phyloP scores from a whole-genome alignment of 1,140 invertebrate species.

The Cryptotermes secundus region DNA sequence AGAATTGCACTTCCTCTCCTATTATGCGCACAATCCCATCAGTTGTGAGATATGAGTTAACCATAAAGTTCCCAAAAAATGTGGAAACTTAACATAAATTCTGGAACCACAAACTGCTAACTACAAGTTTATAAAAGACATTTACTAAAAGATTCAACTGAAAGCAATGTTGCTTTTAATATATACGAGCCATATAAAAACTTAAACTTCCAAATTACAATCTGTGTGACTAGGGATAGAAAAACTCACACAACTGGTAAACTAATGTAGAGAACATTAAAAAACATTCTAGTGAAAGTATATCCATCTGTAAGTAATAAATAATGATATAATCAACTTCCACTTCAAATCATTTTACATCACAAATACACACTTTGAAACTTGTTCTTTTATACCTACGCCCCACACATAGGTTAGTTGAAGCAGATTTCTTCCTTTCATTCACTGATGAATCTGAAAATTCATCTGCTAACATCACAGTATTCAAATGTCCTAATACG shows the following conservation, averaged over 20 bases:
- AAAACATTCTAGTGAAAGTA: neutral
- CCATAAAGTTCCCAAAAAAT: neutral
- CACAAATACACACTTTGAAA: neutral
- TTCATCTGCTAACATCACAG: neutral
- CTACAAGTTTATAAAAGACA: neutral
- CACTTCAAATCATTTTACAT: conserved; percentile 13
- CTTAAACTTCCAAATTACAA: neutral
- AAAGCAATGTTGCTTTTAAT: neutral
- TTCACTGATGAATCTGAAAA: neutral
- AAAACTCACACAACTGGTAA: conserved; percentile 15
- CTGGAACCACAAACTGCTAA: neutral
- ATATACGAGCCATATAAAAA: neutral
- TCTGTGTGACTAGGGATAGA: neutral
- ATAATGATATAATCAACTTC: neutral
- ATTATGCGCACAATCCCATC: neutral
- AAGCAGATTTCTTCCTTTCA: neutral
- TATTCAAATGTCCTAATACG: neutral
- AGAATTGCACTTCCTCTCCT: no score
- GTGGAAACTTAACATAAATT: neutral
- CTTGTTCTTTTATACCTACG: neutral
- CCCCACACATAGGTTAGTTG: neutral
- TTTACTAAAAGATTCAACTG: neutral
- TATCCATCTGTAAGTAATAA: neutral
- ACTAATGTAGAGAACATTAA: neutral
- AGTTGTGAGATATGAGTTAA: neutral